phyloP scores from a whole-genome alignment of 2,113 vertebrate species.

The Proteles cristata region DNA sequence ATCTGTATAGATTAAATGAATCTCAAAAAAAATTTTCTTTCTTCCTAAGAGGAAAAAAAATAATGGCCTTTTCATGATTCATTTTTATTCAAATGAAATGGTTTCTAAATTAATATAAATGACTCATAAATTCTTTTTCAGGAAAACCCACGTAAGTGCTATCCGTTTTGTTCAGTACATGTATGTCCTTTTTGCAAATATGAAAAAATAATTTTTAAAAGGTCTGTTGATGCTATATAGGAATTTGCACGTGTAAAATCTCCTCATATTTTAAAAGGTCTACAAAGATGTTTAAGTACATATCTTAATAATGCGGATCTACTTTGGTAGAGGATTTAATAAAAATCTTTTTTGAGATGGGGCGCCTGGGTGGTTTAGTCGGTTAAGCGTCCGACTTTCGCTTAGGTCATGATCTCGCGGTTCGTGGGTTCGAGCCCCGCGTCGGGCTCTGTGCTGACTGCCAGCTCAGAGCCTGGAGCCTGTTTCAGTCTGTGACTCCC shows the following conservation, averaged over 20 bases:
- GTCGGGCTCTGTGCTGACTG: too few relatives aligned
- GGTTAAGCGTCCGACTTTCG: too few relatives aligned
- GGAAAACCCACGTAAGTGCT: conserved; percentile 18
- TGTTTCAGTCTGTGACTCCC: too few relatives aligned
- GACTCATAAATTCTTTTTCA: background rate
- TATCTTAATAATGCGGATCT: background rate
- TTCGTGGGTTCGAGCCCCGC: too few relatives aligned
- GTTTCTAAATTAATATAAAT: background rate
- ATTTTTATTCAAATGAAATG: background rate
- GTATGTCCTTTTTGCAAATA: background rate
- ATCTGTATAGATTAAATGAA: background rate
- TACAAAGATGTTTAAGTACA: background rate
- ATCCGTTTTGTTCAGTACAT: background rate
- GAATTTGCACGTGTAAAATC: conserved; percentile 8
- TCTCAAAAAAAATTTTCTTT: background rate
- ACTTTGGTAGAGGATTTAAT: background rate
- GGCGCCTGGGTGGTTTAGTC: too few relatives aligned
- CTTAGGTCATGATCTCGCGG: too few relatives aligned
- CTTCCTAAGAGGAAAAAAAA: background rate
- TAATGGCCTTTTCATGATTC: background rate
- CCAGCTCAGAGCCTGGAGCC: too few relatives aligned
- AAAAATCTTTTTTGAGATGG: background rate
- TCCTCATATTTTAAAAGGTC: background rate
- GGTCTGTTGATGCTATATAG: background rate
- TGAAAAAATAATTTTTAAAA: background rate